Percentiles rank a stretch among this genome's conserved stretches.
phyloP scores from a whole-genome alignment of 2,888 invertebrate genomes.

The Eupithecia inturbata region DNA sequence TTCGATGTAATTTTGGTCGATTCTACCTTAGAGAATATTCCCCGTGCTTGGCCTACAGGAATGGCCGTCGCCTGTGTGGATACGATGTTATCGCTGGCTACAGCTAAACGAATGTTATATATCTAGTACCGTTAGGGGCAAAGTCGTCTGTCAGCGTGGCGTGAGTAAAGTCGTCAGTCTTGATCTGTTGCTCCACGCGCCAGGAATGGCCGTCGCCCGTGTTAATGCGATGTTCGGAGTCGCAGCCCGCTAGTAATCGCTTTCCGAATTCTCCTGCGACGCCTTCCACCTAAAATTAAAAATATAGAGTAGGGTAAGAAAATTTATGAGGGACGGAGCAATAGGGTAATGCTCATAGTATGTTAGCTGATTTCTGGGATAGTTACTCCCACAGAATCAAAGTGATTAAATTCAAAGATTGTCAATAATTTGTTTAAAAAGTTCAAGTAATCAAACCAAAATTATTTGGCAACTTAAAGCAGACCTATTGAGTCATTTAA shows the following conservation, averaged over 20 bases:
- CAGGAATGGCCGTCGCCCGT: constrained; percentile 90
- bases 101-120: neutral
- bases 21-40: no score
- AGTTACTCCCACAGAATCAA: neutral
- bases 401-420: neutral
- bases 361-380: neutral
- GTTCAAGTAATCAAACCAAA: no score
- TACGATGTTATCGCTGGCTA: constrained; percentile 84
- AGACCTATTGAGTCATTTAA: no score
- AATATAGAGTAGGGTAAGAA: neutral
- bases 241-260: constrained; percentile 93
- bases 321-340: neutral
- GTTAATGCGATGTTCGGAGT: constrained; percentile 91
- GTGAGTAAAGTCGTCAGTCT: constrained; percentile 93
- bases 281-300: constrained; percentile 85
- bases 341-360: neutral
- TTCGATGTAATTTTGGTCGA: no score
- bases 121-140: constrained; percentile 90
- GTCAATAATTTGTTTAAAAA: no score
- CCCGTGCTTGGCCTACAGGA: no score
- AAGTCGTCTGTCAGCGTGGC: constrained; percentile 93
- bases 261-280: constrained; percentile 94
- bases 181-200: constrained; percentile 89
- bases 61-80: constrained; percentile 89
- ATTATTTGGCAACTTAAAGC: no score